Evolutionary conservation across 2,888 invertebrate genomes (phyloP), one percentile per base, ranked within the genome.

Genomic region (Trissolcus brochymenae): DNA sequence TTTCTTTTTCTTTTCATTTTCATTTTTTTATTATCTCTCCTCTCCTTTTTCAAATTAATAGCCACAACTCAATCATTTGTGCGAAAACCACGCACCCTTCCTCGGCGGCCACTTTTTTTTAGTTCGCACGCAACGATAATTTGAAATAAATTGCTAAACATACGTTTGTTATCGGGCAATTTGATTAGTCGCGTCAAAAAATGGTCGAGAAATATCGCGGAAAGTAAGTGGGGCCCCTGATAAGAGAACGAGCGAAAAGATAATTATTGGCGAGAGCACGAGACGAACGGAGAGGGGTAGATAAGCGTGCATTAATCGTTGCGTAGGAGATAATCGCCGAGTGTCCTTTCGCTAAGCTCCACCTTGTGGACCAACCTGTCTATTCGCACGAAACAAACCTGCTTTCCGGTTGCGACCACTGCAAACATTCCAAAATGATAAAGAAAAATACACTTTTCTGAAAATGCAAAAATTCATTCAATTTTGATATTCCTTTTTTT

Each of bases 261-360:
- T 65, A 72, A 72, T 72, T 56, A 51, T 56, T 25, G 40, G 7
- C 49, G 55, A 60, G 65, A 65, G 40, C 53, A 55, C 11, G 56
- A 41, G 11, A 21, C 16, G 21, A 29, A 35, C 46, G 50, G 6
- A 14, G 17, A 11, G 17, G 49, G 43, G 49, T 35, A 25, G 53
- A 51, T 51, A 51, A 55, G 21, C 6, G 6, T 50, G 49, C 64
- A 65, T 70, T 60, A 65, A 65, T 60, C 59, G 64, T 51, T 11
- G 60, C 55, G 43, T 19, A 41, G 62, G 9, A 62, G 74, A 68
- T 68, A 68, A 75, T 57, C 64, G 64, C 54, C 35, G 65, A 55
- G 64, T 64, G 68, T 75, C 68, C 64, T 75, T 75, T 75, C 59
- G 68, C 74, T 50, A 64, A 75, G 59, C 56, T 40, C 53, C 68